phyloP scores from a whole-genome alignment of 1,140 invertebrate species.

The Patella vulgata region DNA sequence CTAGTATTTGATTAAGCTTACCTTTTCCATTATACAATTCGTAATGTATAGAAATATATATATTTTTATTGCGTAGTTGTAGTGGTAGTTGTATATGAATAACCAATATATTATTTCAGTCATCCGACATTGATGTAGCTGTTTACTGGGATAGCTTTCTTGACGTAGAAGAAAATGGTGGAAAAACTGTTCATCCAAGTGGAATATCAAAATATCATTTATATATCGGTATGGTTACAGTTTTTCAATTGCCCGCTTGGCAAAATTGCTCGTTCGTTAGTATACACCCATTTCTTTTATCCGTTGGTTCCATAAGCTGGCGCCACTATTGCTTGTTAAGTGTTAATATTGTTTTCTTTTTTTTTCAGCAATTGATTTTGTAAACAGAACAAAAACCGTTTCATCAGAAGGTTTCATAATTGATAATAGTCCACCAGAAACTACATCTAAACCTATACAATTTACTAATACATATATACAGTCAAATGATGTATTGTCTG shows the following conservation, averaged over 20 bases:
- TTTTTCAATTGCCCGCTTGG: too few species aligned
- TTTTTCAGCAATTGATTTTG: constrained; percentile 17
- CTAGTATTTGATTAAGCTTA: too few species aligned
- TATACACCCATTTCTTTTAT: too few species aligned
- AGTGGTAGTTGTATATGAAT: too few species aligned
- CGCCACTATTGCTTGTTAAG: not conserved
- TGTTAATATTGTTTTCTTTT: not conserved
- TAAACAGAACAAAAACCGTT: not conserved
- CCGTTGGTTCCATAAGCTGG: too few species aligned
- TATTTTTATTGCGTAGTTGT: too few species aligned
- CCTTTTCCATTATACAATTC: too few species aligned
- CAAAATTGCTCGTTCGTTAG: too few species aligned
- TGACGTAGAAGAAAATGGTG: constrained; percentile 33
- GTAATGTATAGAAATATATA: too few species aligned
- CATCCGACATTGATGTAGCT: constrained; percentile 25
- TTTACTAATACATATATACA: constrained; percentile 8
- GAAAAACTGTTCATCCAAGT: constrained; percentile 20
- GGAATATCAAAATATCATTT: constrained; percentile 34
- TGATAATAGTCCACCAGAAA: constrained; percentile 18
- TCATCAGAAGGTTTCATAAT: constrained; percentile 14
- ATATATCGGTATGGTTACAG: constrained; percentile 33
- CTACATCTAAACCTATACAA: constrained; percentile 2
- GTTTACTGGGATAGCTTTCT: constrained; percentile 38
- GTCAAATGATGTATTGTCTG: constrained; percentile 5
- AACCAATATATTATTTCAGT: constrained; percentile 13